Percentiles rank a stretch among this genome's conserved stretches.
phyloP scores from a whole-genome alignment of 2,113 vertebrate genomes.

The Petaurus breviceps region DNA sequence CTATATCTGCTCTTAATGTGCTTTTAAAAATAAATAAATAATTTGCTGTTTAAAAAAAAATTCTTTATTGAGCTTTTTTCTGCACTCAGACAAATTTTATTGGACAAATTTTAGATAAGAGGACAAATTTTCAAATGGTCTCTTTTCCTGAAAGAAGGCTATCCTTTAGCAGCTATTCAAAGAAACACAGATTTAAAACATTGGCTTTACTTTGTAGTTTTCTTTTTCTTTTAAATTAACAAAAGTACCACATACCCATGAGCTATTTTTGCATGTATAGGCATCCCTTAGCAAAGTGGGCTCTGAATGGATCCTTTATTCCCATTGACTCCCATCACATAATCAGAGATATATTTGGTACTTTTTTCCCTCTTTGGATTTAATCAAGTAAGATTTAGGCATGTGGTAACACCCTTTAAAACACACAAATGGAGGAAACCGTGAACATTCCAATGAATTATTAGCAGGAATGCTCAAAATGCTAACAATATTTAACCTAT shows the following conservation, averaged over 20 bases:
- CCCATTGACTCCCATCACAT: slow-evolving; percentile 70
- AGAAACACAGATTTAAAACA: not conserved
- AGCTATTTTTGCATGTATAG: slow-evolving; percentile 37
- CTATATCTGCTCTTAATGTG: not conserved
- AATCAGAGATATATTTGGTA: slow-evolving; percentile 69
- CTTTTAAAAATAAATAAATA: not conserved
- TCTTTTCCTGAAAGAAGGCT: not conserved
- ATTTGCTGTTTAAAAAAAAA: not conserved
- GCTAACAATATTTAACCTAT: slow-evolving; percentile 21
- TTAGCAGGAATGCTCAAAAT: slow-evolving; percentile 63
- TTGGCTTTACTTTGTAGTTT: not conserved
- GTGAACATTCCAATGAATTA: slow-evolving; percentile 64
- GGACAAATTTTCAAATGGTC: not conserved
- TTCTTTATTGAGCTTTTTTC: not conserved
- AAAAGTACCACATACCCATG: not conserved
- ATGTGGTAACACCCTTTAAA: slow-evolving; percentile 65
- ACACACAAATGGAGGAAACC: slow-evolving; percentile 62
- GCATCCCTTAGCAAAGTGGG: slow-evolving; percentile 56
- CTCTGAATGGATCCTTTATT: slow-evolving; percentile 55
- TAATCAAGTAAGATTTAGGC: slow-evolving; percentile 71
- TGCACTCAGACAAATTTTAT: not conserved
- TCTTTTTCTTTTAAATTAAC: slow-evolving; percentile 26
- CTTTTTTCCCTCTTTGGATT: slow-evolving; percentile 54
- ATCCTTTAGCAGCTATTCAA: not conserved
- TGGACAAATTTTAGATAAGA: not conserved